Evolutionary conservation across 1,140 invertebrate genomes (phyloP).

Genomic region (Drosophila nigrodunni): DNA sequence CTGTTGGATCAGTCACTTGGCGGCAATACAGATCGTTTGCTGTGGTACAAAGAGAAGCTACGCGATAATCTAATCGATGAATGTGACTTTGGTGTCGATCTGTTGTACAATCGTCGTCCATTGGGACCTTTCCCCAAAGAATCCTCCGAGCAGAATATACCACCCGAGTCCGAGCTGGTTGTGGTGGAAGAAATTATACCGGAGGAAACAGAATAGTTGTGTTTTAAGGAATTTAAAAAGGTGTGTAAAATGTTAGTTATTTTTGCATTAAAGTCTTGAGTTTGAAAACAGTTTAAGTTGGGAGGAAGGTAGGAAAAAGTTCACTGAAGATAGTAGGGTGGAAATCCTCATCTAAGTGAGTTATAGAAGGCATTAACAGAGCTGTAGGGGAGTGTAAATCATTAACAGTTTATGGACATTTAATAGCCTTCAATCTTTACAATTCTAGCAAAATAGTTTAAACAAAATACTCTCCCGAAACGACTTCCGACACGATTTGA

Average conservation of each 20-base stretch:
- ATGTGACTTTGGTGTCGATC: conserved; percentile 70
- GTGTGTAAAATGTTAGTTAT: not conserved
- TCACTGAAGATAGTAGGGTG: too few species aligned
- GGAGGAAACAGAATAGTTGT: not conserved
- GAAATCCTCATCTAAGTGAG: too few species aligned
- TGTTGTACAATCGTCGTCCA: conserved; percentile 24
- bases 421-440: too few species aligned
- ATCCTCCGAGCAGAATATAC: not conserved
- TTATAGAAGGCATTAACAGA: too few species aligned
- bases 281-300: too few species aligned
- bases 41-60: conserved; percentile 67
- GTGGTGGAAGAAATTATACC: not conserved
- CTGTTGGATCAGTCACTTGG: conserved; percentile 76
- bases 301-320: too few species aligned
- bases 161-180: not conserved
- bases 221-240: not conserved
- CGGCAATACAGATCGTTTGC: conserved; percentile 74
- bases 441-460: too few species aligned
- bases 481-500: not conserved
- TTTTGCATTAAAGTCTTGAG: not conserved
- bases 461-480: not conserved
- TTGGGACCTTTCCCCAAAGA: conserved; percentile 11
- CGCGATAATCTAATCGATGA: conserved; percentile 50
- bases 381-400: too few species aligned
- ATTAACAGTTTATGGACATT: too few species aligned